Base-by-base conservation (phyloP, 2,888 invertebrate species). In the Drosophila emarginata region DNA sequence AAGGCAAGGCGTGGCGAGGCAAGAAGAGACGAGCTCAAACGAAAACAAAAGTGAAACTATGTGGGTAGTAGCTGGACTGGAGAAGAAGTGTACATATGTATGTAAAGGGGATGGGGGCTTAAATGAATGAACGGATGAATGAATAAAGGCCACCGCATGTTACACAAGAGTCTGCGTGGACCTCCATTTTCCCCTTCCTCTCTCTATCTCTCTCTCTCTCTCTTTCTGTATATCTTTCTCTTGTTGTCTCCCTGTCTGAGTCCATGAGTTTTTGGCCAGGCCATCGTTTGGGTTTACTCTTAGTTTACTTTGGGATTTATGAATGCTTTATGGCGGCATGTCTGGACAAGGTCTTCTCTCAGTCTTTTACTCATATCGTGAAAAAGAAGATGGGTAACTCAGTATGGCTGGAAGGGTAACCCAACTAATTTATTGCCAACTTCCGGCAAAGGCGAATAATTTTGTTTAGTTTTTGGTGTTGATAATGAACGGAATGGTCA, bases 231-330 rank as follows among this genome's bases (percentile, higher is more conserved):
- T 39, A 9, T 61, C 45, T 45, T 45, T 45, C 36, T 36, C 15
- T 60, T 36, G 15, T 32, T 45, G 39, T 7, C 11, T 14, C 6
- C n/a, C 37, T 64, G 28, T 50, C 39, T 52, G 50, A 52, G 54
- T 60, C 37, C 58, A 37, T 63, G 54, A 64, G 50, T 58, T 59
- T 62, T 64, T 40, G 72, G 58, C 57, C 45, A 21, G 18, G 45
- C 61, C 60, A 64, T 66, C 54, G 58, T 65, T 73, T 65, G 65
- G 61, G 65, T 72, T 72, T 78, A 76, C 71, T 82, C 78, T 54
- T 85, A 86, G 87, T 91, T 91, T 91, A 88, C 85, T 90, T 86
- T 88, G 85, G 90, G 90, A 91, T 91, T 91, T 91, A 91, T 91
- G 90, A 90, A 89, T 89, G 87, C 89, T 88, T 90, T 89, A 85